phyloP scores from a whole-genome alignment of 2,113 vertebrate species.

The Riparia riparia region DNA sequence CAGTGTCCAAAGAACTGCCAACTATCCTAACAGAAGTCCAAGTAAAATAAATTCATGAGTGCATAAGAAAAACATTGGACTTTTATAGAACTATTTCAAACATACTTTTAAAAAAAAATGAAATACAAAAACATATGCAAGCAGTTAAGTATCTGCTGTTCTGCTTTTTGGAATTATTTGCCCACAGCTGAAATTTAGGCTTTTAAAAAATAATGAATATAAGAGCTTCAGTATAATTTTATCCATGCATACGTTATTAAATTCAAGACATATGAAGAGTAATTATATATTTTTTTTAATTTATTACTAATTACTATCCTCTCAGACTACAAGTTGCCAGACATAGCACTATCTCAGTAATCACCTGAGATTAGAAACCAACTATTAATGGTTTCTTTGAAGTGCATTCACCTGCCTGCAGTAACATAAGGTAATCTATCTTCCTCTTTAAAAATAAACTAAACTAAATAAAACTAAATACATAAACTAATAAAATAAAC shows the following conservation, averaged over 20 bases:
- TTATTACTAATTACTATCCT: background rate
- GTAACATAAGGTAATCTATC: background rate
- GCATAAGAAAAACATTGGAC: background rate
- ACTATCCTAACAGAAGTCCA: background rate
- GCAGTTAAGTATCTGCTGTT: background rate
- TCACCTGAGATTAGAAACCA: background rate
- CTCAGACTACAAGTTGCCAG: background rate
- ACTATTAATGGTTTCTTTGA: background rate
- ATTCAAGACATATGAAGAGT: background rate
- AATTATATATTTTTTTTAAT: background rate
- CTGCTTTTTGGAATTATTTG: background rate
- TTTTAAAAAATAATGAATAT: background rate
- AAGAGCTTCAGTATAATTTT: background rate
- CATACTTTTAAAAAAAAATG: background rate
- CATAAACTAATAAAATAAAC: background rate
- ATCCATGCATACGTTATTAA: background rate
- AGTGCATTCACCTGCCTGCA: background rate
- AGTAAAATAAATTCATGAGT: background rate
- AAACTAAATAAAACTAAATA: background rate
- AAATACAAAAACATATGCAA: background rate
- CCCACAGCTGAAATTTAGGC: background rate
- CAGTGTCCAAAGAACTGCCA: background rate
- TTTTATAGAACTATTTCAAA: background rate
- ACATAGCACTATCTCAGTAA: background rate
- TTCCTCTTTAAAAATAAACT: constrained; percentile 2